Evolutionary conservation across 1,140 invertebrate species (phyloP).

Genomic region (Microplitis mediator): DNA sequence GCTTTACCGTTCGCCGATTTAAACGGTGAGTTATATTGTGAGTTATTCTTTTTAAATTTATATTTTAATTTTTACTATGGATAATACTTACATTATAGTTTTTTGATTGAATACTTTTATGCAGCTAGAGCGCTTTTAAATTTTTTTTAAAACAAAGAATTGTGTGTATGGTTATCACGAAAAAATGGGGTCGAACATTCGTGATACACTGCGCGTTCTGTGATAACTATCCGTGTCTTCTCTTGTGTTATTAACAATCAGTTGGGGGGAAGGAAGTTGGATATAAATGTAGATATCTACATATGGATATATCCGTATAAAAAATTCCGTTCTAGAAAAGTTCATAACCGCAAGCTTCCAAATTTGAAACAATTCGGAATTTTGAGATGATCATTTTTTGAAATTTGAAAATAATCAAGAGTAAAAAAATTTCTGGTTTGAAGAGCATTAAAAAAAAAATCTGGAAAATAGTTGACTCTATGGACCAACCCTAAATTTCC

Average conservation of each 20-base stretch:
- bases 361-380: too few species aligned
- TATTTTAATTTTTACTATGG: neutral
- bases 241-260: neutral
- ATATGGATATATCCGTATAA: neutral
- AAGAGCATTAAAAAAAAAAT: too few species aligned
- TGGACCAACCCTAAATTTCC: too few species aligned
- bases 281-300: neutral
- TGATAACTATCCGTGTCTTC: slow-evolving; percentile 31
- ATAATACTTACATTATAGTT: too few species aligned
- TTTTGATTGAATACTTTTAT: too few species aligned
- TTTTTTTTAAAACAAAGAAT: neutral
- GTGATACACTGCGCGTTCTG: slow-evolving; percentile 22
- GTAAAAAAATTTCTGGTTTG: too few species aligned
- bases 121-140: too few species aligned
- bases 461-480: too few species aligned
- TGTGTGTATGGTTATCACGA: neutral
- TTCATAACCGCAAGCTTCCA: too few species aligned
- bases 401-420: too few species aligned
- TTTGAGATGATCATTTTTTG: too few species aligned
- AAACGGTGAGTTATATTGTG: slow-evolving; percentile 26
- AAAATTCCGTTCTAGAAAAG: too few species aligned
- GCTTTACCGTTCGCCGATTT: slow-evolving; percentile 35
- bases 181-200: slow-evolving; percentile 26
- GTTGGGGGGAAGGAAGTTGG: neutral
- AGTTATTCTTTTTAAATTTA: neutral